A percentile compares a stretch with the other conserved stretches of the same genome.
Evolutionary conservation across 1,140 invertebrate genomes (phyloP).

Genomic region (Cydia fagiglandana): DNA sequence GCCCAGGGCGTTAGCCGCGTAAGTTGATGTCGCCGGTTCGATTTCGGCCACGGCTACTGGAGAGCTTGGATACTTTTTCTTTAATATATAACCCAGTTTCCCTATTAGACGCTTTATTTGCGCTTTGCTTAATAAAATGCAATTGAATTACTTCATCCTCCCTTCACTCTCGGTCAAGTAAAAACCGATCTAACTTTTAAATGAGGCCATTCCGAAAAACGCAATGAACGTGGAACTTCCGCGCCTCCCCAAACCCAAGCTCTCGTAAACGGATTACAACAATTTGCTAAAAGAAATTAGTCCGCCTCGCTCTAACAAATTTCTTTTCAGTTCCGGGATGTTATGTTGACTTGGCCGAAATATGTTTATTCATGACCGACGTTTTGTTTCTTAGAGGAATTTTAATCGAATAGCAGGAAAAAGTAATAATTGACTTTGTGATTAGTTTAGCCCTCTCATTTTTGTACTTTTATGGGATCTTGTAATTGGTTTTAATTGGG

Average conservation of each 20-base stretch:
- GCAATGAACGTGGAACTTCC: conserved; percentile 42
- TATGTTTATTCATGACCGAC: conserved; percentile 50
- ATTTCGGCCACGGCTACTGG: too few species aligned
- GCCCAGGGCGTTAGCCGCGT: too few species aligned
- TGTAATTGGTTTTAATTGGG: conserved; percentile 31
- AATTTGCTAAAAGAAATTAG: conserved; percentile 60
- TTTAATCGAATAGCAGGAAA: conserved; percentile 26
- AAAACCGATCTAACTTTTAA: not conserved
- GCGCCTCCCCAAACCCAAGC: conserved; percentile 28
- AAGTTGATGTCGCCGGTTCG: too few species aligned
- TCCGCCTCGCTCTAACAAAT: conserved; percentile 43
- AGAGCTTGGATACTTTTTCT: too few species aligned
- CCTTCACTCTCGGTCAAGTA: not conserved
- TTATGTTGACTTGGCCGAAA: conserved; percentile 45
- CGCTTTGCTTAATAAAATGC: too few species aligned
- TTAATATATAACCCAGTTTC: too few species aligned
- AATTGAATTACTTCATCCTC: too few species aligned
- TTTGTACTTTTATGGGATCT: conserved; percentile 30
- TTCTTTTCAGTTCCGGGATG: conserved; percentile 42
- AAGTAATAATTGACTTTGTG: conserved; percentile 32
- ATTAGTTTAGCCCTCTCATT: conserved; percentile 30
- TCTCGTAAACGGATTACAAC: conserved; percentile 57
- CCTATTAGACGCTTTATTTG: conserved; percentile 24
- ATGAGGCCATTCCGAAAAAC: not conserved
- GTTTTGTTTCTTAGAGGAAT: conserved; percentile 37